Evolutionary conservation across 2,113 vertebrate genomes (phyloP).

Genomic region (Euleptes europaea): DNA sequence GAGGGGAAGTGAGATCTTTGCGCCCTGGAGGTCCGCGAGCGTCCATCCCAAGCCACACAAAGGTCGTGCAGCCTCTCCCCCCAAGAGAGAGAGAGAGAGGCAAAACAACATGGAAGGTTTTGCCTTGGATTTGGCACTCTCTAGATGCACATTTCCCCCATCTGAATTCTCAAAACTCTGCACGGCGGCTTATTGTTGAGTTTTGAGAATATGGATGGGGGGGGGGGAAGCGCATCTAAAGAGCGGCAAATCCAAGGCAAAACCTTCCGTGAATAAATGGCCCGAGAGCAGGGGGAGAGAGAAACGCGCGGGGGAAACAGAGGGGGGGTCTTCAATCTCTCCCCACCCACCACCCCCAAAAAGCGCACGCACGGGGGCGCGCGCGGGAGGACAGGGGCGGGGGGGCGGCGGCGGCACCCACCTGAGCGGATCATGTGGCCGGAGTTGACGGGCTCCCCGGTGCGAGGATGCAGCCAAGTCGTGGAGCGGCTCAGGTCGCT

Average conservation of each 20-base stretch:
- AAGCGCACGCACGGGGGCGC: background rate
- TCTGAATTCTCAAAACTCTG: too few relatives aligned
- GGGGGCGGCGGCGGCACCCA: slow-evolving; percentile 64
- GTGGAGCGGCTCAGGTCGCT: slow-evolving; percentile 89
- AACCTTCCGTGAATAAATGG: too few relatives aligned
- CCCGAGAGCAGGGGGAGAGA: background rate
- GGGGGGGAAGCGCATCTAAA: too few relatives aligned
- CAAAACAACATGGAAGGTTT: too few relatives aligned
- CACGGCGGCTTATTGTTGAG: too few relatives aligned
- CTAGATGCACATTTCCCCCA: too few relatives aligned
- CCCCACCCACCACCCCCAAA: accelerated
- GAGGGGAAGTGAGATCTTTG: slow-evolving; percentile 23
- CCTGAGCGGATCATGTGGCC: slow-evolving; percentile 98
- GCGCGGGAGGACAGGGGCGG: too few relatives aligned
- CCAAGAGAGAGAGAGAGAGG: background rate
- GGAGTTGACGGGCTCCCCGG: slow-evolving; percentile 94
- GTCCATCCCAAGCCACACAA: slow-evolving; percentile 10
- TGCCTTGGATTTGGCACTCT: too few relatives aligned
- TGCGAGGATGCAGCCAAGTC: slow-evolving; percentile 95
- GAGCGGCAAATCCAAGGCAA: too few relatives aligned
- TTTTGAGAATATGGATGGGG: too few relatives aligned
- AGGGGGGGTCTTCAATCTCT: background rate
- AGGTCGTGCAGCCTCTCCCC: slow-evolving; percentile 3
- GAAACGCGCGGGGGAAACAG: background rate
- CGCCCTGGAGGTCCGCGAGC: background rate